These are phyloP conservation scores for Buathra laborator DNA, from an alignment of 2,888 invertebrate species.

Conservation along the genomic window DNA sequence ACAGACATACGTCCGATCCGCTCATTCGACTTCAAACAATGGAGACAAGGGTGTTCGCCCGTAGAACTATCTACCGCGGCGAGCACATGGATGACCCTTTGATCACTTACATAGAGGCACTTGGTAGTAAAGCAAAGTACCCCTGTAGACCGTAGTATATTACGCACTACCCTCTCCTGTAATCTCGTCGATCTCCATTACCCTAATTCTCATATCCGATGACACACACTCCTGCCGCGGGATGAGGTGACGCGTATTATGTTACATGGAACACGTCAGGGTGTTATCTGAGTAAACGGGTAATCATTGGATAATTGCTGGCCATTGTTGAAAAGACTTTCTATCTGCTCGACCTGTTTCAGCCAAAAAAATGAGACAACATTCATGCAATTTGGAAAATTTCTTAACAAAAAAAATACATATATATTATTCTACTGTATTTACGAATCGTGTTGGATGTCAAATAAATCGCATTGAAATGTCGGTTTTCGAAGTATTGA, in stretches of 20 bases:
- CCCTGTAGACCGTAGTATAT: neutral
- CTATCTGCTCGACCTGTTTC: neutral
- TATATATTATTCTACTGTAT: neutral
- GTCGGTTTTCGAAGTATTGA: neutral
- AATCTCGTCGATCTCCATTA: conserved; percentile 46
- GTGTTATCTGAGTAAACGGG: neutral
- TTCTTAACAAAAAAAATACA: no score
- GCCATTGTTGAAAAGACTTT: neutral
- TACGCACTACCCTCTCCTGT: neutral
- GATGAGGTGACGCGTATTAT: neutral
- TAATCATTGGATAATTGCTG: neutral
- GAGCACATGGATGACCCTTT: neutral
- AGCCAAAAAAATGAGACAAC: no score
- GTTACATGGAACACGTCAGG: neutral
- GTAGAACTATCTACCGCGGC: neutral
- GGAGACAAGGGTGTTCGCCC: conserved; percentile 23
- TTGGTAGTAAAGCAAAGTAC: neutral
- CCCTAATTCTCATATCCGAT: conserved; percentile 37
- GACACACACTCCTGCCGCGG: neutral
- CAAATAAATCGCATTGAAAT: neutral
- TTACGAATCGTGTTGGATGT: neutral
- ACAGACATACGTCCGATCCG: conserved; percentile 52
- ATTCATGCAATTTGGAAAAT: no score
- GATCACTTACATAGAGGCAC: conserved; percentile 18
- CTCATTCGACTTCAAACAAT: conserved; percentile 67